Evolutionary conservation across 2,888 invertebrate genomes (phyloP).

Genomic region (Spilarctia lutea): DNA sequence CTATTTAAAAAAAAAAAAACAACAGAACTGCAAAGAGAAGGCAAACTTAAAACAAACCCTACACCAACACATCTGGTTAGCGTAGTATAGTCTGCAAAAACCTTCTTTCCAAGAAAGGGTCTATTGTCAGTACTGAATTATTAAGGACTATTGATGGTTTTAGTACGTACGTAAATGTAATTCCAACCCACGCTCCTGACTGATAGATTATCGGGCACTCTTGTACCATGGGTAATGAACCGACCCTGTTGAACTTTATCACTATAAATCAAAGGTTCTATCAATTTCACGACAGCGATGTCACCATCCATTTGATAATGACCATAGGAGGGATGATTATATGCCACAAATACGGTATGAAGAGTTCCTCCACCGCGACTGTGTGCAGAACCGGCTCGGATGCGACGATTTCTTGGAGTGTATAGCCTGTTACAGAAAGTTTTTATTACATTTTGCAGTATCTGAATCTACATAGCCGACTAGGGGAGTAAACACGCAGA

Average conservation of each 20-base stretch:
- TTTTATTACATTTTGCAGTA: neutral
- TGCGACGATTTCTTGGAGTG: constrained; percentile 52
- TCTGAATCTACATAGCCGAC: neutral
- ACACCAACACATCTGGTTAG: too few species aligned
- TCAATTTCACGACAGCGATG: constrained; percentile 26
- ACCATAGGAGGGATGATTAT: constrained; percentile 47
- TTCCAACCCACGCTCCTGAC: neutral
- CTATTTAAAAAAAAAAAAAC: too few species aligned
- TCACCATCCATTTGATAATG: constrained; percentile 22
- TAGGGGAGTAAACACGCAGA: too few species aligned
- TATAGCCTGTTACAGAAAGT: constrained; percentile 23
- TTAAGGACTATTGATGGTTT: neutral
- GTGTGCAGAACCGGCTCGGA: constrained; percentile 64
- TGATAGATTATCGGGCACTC: constrained; percentile 21
- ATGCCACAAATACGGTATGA: constrained; percentile 33
- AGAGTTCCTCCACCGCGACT: constrained; percentile 61
- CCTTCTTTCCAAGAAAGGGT: too few species aligned
- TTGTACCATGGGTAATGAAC: constrained; percentile 20
- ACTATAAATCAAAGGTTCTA: constrained; percentile 6
- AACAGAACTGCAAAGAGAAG: too few species aligned
- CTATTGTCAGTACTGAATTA: too few species aligned
- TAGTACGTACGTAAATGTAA: neutral
- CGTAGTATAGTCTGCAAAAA: too few species aligned
- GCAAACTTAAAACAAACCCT: too few species aligned
- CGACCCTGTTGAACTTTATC: constrained; percentile 12